Percentiles rank a stretch among this genome's conserved stretches.
These are phyloP conservation scores for Bolborhynchus lineola DNA, from an alignment of 2,113 vertebrate genomes.

Conservation along the genomic window DNA sequence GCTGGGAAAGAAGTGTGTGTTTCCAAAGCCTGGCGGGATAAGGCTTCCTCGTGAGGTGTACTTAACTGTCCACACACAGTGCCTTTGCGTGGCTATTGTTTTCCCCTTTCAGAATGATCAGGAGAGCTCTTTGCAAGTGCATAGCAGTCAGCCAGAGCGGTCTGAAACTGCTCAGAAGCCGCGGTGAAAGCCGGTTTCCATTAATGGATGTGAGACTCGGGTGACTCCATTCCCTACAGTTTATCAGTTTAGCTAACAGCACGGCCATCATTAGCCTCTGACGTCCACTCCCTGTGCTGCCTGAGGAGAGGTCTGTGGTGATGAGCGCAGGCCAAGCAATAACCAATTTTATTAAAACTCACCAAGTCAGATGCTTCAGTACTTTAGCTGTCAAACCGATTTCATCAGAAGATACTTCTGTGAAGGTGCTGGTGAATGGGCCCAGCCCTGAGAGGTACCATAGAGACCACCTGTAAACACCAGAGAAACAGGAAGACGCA, in stretches of 20 bases:
- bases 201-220: rapidly evolving
- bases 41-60: too few relatives aligned
- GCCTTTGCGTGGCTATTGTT: rapidly evolving
- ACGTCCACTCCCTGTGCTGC: rapidly evolving
- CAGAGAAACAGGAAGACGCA: rapidly evolving
- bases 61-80: too few relatives aligned
- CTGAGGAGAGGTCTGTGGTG: neutral
- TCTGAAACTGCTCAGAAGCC: neutral
- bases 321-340: rapidly evolving
- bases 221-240: neutral
- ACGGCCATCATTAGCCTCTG: neutral
- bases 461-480: neutral
- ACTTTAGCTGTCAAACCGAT: neutral
- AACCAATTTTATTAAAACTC: neutral
- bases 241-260: neutral
- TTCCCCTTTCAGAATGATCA: neutral
- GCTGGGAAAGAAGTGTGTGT: rapidly evolving
- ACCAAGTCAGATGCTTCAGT: neutral
- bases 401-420: neutral
- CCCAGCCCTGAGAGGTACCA: rapidly evolving
- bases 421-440: neutral
- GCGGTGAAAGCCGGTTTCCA: neutral
- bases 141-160: rapidly evolving
- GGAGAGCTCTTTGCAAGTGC: neutral
- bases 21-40: neutral